Evolutionary conservation across 2,797 vertebrate genomes (phyloP).

Genomic region (Peromyscus nudipes): DNA sequence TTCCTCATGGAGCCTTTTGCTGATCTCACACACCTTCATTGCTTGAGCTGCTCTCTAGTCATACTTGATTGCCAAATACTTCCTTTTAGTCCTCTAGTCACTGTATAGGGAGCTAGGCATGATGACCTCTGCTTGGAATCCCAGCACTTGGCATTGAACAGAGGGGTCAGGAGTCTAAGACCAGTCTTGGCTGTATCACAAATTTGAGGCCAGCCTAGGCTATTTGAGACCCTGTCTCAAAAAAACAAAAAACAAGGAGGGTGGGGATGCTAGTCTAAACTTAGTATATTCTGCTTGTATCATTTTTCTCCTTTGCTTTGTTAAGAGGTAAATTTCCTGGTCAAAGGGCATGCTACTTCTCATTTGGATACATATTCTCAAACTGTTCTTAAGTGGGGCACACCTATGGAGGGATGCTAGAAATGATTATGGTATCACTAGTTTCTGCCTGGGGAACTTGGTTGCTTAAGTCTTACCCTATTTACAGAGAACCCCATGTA

Average conservation of each 20-base stretch:
- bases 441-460: slow-evolving; percentile 43
- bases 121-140: background rate
- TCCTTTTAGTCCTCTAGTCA: background rate
- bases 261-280: background rate
- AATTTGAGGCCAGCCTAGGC: background rate
- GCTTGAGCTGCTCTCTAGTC: background rate
- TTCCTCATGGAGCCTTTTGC: background rate
- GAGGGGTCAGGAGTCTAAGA: background rate
- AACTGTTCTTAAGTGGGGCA: background rate
- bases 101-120: background rate
- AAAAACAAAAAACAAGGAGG: background rate
- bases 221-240: background rate
- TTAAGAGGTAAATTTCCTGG: background rate
- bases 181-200: background rate
- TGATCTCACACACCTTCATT: background rate
- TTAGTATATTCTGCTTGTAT: background rate
- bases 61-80: background rate
- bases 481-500: slow-evolving; percentile 5
- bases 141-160: background rate
- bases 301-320: slow-evolving; percentile 44
- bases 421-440: background rate
- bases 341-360: slow-evolving; percentile 32
- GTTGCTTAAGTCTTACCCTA: background rate
- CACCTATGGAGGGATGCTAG: background rate
- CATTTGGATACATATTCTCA: slow-evolving; percentile 29